Conservation (phyloP, 2,113 vertebrate species). For the Alouatta palliata region DNA sequence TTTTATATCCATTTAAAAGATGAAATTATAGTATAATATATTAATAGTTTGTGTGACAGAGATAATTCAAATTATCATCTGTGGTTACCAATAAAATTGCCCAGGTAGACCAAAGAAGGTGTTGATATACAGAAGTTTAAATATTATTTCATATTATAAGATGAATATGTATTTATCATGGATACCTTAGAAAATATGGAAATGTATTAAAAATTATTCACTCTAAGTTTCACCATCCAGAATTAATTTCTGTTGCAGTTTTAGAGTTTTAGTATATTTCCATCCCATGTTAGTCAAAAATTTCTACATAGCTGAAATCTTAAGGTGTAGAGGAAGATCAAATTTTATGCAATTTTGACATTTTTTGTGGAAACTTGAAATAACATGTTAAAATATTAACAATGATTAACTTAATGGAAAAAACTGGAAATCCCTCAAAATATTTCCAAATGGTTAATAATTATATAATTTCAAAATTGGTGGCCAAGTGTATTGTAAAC, state of each 20-base stretch:
- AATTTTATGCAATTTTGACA: background rate
- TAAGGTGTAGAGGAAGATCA: background rate
- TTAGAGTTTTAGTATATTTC: background rate
- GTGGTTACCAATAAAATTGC: background rate
- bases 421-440: background rate
- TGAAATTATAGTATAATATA: background rate
- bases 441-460: background rate
- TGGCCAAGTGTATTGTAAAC: background rate
- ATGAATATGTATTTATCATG: background rate
- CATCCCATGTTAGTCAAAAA: background rate
- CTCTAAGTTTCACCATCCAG: background rate
- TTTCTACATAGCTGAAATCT: background rate
- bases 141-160: background rate
- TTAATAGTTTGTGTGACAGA: background rate
- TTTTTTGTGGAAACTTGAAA: constrained; percentile 12
- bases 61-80: background rate
- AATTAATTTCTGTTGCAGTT: background rate
- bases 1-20: background rate
- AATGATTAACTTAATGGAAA: background rate
- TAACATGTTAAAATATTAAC: background rate
- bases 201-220: background rate
- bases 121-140: background rate
- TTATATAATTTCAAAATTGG: background rate
- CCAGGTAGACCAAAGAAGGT: background rate
- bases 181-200: background rate